phyloP scores from a whole-genome alignment of 2,888 invertebrate species.

The Drosophila rubida region DNA sequence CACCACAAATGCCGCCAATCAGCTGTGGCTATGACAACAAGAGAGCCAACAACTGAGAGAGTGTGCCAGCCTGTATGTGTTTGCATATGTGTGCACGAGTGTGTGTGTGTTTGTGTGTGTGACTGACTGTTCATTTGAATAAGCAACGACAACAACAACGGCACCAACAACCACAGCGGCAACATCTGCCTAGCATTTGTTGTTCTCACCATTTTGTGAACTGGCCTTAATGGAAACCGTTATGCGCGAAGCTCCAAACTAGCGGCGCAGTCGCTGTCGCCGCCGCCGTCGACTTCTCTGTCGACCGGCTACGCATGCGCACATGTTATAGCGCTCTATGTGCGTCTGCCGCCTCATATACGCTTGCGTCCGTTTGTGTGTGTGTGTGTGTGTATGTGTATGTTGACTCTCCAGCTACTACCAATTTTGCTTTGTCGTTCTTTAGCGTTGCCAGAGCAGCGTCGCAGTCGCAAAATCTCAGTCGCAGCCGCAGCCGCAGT shows the following conservation, averaged over 20 bases:
- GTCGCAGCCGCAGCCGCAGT: background rate
- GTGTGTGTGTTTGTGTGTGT: constrained; percentile 29
- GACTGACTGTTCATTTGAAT: constrained; percentile 77
- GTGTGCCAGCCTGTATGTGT: constrained; percentile 17
- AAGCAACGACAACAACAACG: constrained; percentile 57
- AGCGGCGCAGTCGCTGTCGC: constrained; percentile 46
- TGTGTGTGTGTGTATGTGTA: constrained; percentile 23
- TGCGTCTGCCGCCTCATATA: constrained; percentile 17
- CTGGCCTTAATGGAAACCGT: constrained; percentile 85
- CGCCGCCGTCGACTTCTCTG: constrained; percentile 15
- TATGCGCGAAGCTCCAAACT: constrained; percentile 79
- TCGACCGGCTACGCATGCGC: constrained; percentile 71
- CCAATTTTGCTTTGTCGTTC: constrained; percentile 65
- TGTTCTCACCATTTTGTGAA: constrained; percentile 67
- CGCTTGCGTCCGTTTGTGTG: constrained; percentile 13
- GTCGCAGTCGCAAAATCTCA: constrained; percentile 52
- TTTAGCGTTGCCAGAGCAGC: constrained; percentile 30
- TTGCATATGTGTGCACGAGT: background rate
- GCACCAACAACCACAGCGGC: constrained; percentile 26
- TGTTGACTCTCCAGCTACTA: constrained; percentile 41
- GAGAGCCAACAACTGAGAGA: constrained; percentile 51
- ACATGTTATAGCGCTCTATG: constrained; percentile 59
- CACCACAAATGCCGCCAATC: constrained; percentile 72
- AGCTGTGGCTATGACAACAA: constrained; percentile 71
- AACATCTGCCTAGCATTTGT: constrained; percentile 63